Evolutionary conservation across 2,888 invertebrate species (phyloP), one percentile per base, ranked within the genome.

Genomic region (Acanthosoma haemorrhoidale): DNA sequence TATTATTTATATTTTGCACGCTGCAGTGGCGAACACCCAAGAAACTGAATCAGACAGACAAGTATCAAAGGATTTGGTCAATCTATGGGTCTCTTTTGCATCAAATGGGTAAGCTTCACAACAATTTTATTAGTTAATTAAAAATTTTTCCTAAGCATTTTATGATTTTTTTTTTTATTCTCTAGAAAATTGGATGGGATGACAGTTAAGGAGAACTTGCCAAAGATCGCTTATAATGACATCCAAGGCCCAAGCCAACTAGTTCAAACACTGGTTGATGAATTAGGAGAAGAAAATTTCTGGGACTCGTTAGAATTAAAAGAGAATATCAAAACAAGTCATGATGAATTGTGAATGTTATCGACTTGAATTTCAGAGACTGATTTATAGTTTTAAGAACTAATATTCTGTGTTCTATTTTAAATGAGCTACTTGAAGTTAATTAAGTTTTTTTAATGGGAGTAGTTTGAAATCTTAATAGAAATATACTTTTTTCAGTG

Each of bases 41-140:
- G 61, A 61, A 61, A 38, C 21, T 18, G 61, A 61, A 61, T n/a
- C 36, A n/a, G 61, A 61, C n/a, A 6, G 61, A 1, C 61, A 36
- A 18, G 36, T 61, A 4, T 61, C 34, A 8, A 36, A 34, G 21
- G 36, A 36, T 3, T 13, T 61, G 61, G 21, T 32, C n/a, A n/a
- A 61, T 38, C 36, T 61, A n/a, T 61, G 61, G 61, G 36, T 36
- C n/a, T 21, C 34, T n/a, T 61, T 61, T 38, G 61, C 61, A n/a
- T 34, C 61, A 21, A n/a, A 61, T 11, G 34, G 34, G 61, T 61
- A 36, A 61, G 61, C 8, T 25, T 9, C 3, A 1, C 29, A 15
- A 31, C 2, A 31, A 29, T 1, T 2, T 3, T 29, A 16, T 1
- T 9, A 4, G 15, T 1, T 32, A 4, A n/a, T 18, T 16, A 9